Percentiles rank a stretch among this genome's conserved stretches.
Conservation (phyloP, 2,797 vertebrate genomes). For the Myiotriccus ornatus region DNA sequence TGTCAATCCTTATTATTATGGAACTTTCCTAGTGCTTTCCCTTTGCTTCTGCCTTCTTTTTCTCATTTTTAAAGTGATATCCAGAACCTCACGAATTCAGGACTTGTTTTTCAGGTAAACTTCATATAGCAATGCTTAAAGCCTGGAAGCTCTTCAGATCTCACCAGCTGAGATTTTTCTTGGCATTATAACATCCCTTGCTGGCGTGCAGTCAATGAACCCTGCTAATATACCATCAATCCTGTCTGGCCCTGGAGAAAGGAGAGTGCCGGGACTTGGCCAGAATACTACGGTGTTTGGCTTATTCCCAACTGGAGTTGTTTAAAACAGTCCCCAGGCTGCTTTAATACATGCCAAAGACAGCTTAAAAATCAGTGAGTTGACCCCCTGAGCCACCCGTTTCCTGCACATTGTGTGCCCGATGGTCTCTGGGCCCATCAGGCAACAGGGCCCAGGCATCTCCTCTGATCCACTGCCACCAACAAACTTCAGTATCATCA, state of each 20-base stretch:
- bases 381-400: neutral
- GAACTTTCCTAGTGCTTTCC: neutral
- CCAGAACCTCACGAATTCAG: neutral
- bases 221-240: conserved; percentile 57
- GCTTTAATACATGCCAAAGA: conserved; percentile 35
- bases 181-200: conserved; percentile 21
- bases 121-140: neutral
- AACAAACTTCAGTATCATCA: neutral
- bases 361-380: conserved; percentile 30
- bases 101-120: conserved; percentile 22
- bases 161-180: conserved; percentile 54
- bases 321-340: conserved; percentile 49
- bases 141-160: conserved; percentile 41
- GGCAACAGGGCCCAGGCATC: neutral
- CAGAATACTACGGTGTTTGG: conserved; percentile 38
- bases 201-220: conserved; percentile 49
- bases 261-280: conserved; percentile 42
- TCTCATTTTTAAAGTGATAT: neutral
- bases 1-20: neutral
- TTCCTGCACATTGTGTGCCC: conserved; percentile 4
- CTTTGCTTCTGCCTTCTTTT: neutral
- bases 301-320: conserved; percentile 55
- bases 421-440: neutral
- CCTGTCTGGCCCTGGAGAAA: conserved; percentile 52
- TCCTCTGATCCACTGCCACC: neutral